A percentile compares a stretch with the other conserved stretches of the same genome.
Conservation (phyloP, 92 coral and sea anemone genomes). For the Porites evermanni region DNA sequence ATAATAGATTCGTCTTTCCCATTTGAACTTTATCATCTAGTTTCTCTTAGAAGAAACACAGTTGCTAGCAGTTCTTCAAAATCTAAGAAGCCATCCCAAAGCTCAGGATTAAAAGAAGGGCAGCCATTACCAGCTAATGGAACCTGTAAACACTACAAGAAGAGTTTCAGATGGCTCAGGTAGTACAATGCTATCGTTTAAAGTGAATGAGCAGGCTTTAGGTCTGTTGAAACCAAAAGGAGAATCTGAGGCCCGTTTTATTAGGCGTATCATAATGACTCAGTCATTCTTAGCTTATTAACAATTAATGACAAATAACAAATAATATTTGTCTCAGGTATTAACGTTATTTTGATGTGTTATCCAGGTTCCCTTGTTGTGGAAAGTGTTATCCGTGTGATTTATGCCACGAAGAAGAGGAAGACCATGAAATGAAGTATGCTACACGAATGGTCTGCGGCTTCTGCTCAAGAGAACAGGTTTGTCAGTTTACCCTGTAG, state of each 20-base stretch:
- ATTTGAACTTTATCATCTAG: conserved; percentile 9
- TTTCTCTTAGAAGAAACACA: background rate
- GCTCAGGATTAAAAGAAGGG: conserved; percentile 77
- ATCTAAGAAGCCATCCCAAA: conserved; percentile 66
- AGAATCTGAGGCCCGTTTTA: no score
- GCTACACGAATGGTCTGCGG: conserved; percentile 97
- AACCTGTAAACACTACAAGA: conserved; percentile 94
- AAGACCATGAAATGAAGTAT: conserved; percentile 83
- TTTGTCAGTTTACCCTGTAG: conserved; percentile 1
- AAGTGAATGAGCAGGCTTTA: no score
- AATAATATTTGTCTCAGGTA: no score
- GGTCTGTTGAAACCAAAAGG: no score
- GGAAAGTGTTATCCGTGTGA: conserved; percentile 97
- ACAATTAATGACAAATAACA: background rate
- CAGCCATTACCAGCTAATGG: conserved; percentile 93
- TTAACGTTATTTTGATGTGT: background rate
- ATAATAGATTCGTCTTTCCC: background rate
- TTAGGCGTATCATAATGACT: no score
- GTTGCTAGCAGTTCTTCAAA: conserved; percentile 27
- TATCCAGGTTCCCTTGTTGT: conserved; percentile 91
- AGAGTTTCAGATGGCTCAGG: conserved; percentile 96
- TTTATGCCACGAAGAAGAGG: conserved; percentile 85
- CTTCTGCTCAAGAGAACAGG: conserved; percentile 96
- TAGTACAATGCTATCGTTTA: background rate
- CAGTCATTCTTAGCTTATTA: no score